These are phyloP conservation scores for Borostomias antarcticus DNA, from an alignment of 2,797 vertebrate species.

Conservation along the genomic window DNA sequence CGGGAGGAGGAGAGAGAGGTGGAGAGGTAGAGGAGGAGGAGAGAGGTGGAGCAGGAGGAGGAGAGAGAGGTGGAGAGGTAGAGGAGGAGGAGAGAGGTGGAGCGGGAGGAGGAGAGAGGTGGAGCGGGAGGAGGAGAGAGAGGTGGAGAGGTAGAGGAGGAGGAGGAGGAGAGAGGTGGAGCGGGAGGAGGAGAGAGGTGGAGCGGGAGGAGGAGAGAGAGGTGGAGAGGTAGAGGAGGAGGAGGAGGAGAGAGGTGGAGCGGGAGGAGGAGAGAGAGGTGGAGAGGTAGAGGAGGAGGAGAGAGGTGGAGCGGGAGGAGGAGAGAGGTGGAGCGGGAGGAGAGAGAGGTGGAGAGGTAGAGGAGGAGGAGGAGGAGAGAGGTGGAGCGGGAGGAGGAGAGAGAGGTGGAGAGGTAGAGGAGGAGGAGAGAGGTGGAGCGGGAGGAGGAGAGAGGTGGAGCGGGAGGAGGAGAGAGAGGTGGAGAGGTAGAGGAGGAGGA, in stretches of 20 bases:
- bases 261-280: neutral
- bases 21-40: neutral
- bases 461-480: too few species aligned
- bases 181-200: neutral
- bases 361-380: neutral
- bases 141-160: neutral
- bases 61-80: too few species aligned
- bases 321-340: neutral
- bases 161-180: too few species aligned
- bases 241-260: neutral
- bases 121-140: too few species aligned
- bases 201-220: neutral
- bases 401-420: neutral
- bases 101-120: neutral
- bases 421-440: too few species aligned
- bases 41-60: neutral
- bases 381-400: neutral
- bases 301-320: neutral
- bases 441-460: too few species aligned
- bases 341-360: neutral
- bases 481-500: constrained; percentile 3
- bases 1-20: too few species aligned
- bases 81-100: too few species aligned
- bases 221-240: too few species aligned
- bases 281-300: neutral